phyloP scores from a whole-genome alignment of 2,797 vertebrate genomes.

The Astyanax mexicanus region DNA sequence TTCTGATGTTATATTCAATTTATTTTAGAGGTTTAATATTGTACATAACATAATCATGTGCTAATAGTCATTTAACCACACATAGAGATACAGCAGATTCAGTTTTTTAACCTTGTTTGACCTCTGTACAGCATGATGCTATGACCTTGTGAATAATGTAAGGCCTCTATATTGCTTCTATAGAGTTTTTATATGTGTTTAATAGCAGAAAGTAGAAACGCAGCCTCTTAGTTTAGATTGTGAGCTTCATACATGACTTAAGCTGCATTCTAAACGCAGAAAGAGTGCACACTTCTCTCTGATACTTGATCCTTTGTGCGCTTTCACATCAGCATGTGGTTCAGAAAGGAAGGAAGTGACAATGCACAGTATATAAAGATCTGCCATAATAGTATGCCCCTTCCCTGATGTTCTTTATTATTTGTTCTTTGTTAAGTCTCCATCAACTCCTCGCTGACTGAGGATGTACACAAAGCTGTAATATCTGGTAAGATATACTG shows the following conservation, averaged over 20 bases:
- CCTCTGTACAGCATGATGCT: conserved; percentile 21
- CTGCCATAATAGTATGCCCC: no score
- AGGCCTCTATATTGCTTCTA: not conserved
- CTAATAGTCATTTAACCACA: not conserved
- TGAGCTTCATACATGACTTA: not conserved
- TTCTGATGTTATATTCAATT: not conserved
- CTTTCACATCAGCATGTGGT: no score
- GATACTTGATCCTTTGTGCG: no score
- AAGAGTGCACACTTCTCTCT: no score
- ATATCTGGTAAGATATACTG: no score
- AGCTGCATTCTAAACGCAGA: not conserved
- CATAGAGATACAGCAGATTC: not conserved
- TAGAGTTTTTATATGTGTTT: not conserved
- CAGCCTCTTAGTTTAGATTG: not conserved
- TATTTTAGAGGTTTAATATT: not conserved
- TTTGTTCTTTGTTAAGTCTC: no score
- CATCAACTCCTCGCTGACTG: no score
- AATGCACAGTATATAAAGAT: no score
- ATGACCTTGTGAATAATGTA: conserved; percentile 43
- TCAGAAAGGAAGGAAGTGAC: no score
- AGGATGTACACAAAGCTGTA: no score
- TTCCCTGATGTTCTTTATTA: no score
- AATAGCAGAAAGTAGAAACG: not conserved
- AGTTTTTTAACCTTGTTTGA: not conserved
- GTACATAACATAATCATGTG: not conserved